Evolutionary conservation across 2,113 vertebrate genomes (phyloP).

Genomic region (Anguilla rostrata): DNA sequence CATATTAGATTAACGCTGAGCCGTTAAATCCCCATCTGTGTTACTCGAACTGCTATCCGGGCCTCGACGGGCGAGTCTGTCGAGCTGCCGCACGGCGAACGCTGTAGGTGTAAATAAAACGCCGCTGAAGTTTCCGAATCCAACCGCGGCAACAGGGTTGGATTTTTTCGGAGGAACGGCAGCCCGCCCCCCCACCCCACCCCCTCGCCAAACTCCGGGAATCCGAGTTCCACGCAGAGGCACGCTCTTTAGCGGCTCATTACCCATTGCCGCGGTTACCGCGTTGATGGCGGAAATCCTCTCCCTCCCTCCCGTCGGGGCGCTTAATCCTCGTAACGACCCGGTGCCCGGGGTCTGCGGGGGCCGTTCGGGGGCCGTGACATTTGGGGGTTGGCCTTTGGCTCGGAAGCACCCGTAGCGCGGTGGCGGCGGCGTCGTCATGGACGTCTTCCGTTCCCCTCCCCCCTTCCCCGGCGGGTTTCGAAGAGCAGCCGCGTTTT

Average conservation of each 20-base stretch:
- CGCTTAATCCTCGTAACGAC: slow-evolving; percentile 34
- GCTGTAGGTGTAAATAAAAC: slow-evolving; percentile 35
- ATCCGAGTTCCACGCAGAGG: too few relatives aligned
- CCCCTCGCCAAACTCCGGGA: neutral
- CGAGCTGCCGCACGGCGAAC: slow-evolving; percentile 52
- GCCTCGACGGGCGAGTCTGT: slow-evolving; percentile 52
- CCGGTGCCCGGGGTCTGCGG: slow-evolving; percentile 24
- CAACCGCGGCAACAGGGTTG: slow-evolving; percentile 26
- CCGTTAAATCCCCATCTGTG: slow-evolving; percentile 49
- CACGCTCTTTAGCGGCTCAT: neutral
- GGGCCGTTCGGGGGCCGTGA: slow-evolving; percentile 46
- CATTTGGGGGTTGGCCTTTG: slow-evolving; percentile 15
- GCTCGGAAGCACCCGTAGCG: slow-evolving; percentile 25
- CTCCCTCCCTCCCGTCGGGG: slow-evolving; percentile 28
- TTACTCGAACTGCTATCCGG: slow-evolving; percentile 48
- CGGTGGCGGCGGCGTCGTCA: neutral
- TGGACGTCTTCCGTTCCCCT: slow-evolving; percentile 10
- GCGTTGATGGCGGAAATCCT: neutral
- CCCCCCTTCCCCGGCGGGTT: neutral
- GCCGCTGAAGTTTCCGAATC: slow-evolving; percentile 33
- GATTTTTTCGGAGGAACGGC: slow-evolving; percentile 6
- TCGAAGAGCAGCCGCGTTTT: slow-evolving; percentile 6
- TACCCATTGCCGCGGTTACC: neutral
- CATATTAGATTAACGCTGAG: slow-evolving; percentile 48
- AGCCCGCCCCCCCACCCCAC: neutral